These are phyloP conservation scores for Riparia riparia DNA, from an alignment of 2,113 vertebrate genomes.

Conservation along the genomic window DNA sequence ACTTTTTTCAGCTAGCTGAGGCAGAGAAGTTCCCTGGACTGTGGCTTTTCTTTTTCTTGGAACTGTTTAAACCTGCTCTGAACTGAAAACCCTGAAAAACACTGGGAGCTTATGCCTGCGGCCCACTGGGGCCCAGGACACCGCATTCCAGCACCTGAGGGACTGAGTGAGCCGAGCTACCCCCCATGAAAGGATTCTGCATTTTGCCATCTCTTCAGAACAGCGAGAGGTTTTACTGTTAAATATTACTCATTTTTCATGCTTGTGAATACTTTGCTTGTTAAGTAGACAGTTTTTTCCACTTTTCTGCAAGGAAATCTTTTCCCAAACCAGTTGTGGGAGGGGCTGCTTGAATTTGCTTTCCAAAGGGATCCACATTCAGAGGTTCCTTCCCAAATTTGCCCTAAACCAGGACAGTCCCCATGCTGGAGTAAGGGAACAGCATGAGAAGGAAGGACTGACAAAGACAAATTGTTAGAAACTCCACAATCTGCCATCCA, in stretches of 20 bases:
- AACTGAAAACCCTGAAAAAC: background rate
- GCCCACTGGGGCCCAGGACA: background rate
- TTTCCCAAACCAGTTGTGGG: background rate
- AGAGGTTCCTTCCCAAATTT: background rate
- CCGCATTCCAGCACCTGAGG: background rate
- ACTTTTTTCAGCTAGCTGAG: background rate
- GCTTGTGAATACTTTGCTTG: background rate
- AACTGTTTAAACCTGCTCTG: background rate
- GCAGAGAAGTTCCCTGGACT: background rate
- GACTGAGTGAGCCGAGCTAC: background rate
- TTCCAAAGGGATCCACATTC: background rate
- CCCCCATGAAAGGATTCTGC: background rate
- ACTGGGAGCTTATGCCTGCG: background rate
- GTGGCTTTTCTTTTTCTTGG: background rate
- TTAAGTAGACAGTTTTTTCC: background rate
- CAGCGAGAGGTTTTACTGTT: background rate
- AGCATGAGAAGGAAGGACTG: background rate
- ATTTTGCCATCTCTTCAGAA: background rate
- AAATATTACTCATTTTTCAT: background rate
- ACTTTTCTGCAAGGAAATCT: background rate
- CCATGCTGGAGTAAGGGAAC: background rate
- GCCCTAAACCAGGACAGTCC: background rate
- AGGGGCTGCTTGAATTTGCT: background rate
- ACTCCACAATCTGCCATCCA: background rate
- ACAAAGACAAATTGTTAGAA: background rate